These are phyloP conservation scores for Troglohyphantes excavatus DNA, from an alignment of 2,888 invertebrate species.

Conservation along the genomic window DNA sequence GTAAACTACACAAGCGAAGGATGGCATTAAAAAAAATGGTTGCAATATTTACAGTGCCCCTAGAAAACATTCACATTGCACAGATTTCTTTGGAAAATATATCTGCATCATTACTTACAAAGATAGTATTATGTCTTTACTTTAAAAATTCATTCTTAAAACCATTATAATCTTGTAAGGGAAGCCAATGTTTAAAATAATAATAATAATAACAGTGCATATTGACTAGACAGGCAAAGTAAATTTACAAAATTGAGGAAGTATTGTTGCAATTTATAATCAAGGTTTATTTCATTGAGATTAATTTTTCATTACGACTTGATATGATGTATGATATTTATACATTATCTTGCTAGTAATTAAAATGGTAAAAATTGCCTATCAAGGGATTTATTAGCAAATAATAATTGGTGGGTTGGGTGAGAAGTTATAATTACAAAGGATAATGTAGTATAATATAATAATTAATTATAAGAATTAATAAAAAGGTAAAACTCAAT, in stretches of 20 bases:
- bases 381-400: too few species aligned
- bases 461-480: too few species aligned
- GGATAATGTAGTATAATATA: too few species aligned
- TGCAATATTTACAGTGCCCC: slow-evolving; percentile 69
- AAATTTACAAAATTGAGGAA: not conserved
- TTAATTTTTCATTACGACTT: not conserved
- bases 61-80: slow-evolving; percentile 72
- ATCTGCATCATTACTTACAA: slow-evolving; percentile 54
- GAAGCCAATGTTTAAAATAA: slow-evolving; percentile 3
- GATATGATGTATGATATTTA: not conserved
- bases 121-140: slow-evolving; percentile 27
- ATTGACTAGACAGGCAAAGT: slow-evolving; percentile 66
- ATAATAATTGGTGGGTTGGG: too few species aligned
- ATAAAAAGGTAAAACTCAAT: too few species aligned
- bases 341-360: slow-evolving; percentile 3
- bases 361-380: not conserved
- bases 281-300: not conserved
- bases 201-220: slow-evolving; percentile 11
- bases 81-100: slow-evolving; percentile 77
- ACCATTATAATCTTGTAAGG: slow-evolving; percentile 1
- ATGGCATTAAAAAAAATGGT: slow-evolving; percentile 48
- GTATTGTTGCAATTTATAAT: not conserved
- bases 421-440: too few species aligned
- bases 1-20: slow-evolving; percentile 15
- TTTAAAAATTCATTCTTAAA: slow-evolving; percentile 17